Percentiles rank a stretch among this genome's conserved stretches.
phyloP scores from a whole-genome alignment of 2,113 vertebrate genomes.

The Aythya baeri region DNA sequence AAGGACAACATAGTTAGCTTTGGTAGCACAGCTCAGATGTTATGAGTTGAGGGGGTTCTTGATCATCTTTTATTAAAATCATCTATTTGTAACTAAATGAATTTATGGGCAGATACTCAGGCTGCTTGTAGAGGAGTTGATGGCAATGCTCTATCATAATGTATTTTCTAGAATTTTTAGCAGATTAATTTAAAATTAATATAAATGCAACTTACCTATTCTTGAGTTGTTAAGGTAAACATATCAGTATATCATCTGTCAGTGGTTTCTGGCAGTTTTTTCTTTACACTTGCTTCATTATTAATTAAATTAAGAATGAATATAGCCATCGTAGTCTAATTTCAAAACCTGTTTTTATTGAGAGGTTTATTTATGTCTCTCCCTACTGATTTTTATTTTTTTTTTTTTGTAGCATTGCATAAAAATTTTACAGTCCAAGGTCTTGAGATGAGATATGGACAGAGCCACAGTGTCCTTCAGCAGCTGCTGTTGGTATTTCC shows the following conservation, averaged over 20 bases:
- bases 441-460: neutral
- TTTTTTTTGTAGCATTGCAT: neutral
- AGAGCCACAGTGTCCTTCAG: neutral
- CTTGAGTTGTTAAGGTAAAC: neutral
- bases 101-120: neutral
- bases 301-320: neutral
- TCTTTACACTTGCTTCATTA: neutral
- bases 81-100: neutral
- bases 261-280: neutral
- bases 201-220: neutral
- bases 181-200: neutral
- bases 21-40: neutral
- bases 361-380: neutral
- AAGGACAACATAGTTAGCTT: neutral
- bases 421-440: neutral
- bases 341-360: neutral
- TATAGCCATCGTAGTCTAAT: neutral
- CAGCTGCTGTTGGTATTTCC: neutral
- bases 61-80: neutral
- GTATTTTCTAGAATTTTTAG: conserved; percentile 1
- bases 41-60: neutral
- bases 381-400: neutral
- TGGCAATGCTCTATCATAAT: neutral
- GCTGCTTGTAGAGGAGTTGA: neutral
- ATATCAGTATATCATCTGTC: neutral